Base-by-base conservation (phyloP, 2,888 invertebrate genomes). In the Halictus quadricinctus region DNA sequence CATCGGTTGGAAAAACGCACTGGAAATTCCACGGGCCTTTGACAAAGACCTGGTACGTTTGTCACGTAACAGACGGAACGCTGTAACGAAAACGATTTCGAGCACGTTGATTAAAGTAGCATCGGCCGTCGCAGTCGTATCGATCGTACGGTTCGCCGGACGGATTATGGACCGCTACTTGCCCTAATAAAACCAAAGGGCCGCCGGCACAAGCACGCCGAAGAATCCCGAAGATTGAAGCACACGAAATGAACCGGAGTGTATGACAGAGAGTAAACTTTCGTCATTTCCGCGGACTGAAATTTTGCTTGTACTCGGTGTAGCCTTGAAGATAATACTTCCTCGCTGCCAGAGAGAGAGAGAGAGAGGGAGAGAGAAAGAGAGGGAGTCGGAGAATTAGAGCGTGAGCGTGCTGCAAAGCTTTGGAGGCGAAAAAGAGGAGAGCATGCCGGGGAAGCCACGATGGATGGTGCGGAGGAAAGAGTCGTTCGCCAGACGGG, bases 401-500 rank as follows among this genome's bases (percentile, higher is more conserved):
- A n/a, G 41, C 80, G 58, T 25, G 50, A 81, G 43, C 8, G 48
- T 29, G 29, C 36, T 15, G 58, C 10, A n/a, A 72, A 79, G 48
- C 29, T 72, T 76, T n/a, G 46, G 10, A 60, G 25, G 50, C 46
- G 43, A 77, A 79, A 84, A 83, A 79, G 70, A 66, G 66, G 18
- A 80, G 64, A 58, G 54, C 29, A 12, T 7, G 29, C 41, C 5
- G 25, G n/a, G 73, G 13, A 41, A 8, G n/a, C 18, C 43, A 58
- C 1, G 73, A 12, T 21, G 21, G 54, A 74, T n/a, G 70, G 36
- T 12, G n/a, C 7, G 43, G 72, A 72, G 77, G 69, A 69, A 79
- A 75, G 79, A 83, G 77, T 83, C 79, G 79, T 60, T n/a, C 60
- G 79, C 54, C 41, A 76, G 77, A 72, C 60, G 72, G 58, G 78